Evolutionary conservation across 2,113 vertebrate species (phyloP).

Genomic region (Chamaetylas fuelleborni): DNA sequence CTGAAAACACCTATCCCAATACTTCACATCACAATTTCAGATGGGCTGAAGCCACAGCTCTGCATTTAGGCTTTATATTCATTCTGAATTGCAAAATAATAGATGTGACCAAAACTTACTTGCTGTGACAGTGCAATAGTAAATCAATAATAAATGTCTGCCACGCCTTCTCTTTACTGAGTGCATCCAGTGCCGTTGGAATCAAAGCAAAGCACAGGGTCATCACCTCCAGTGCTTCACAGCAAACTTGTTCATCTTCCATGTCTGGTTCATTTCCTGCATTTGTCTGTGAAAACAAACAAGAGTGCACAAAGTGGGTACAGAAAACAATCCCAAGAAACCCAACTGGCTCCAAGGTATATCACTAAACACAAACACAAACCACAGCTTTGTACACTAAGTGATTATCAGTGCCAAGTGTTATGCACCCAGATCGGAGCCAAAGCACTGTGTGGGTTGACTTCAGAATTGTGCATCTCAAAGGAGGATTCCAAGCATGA

Average conservation of each 20-base stretch:
- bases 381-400: not conserved
- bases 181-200: constrained; percentile 94
- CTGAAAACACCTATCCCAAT: not conserved
- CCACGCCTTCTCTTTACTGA: constrained; percentile 99
- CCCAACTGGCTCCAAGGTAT: not conserved
- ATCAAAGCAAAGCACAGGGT: constrained; percentile 97
- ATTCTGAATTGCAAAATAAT: not conserved
- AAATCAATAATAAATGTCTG: constrained; percentile 98
- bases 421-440: not conserved
- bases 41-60: not conserved
- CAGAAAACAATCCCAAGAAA: not conserved
- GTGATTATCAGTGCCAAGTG: not conserved
- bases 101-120: constrained; percentile 76
- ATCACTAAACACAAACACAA: not conserved
- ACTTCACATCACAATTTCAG: not conserved
- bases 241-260: constrained; percentile 98
- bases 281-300: constrained; percentile 84
- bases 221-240: constrained; percentile 98
- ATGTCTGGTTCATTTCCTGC: constrained; percentile 92
- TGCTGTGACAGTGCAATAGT: constrained; percentile 97
- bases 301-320: not conserved
- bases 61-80: not conserved
- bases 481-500: not conserved
- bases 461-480: not conserved
- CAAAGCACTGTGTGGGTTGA: not conserved